Evolutionary conservation across 2,113 vertebrate genomes (phyloP).

Genomic region (Mohoua ochrocephala): DNA sequence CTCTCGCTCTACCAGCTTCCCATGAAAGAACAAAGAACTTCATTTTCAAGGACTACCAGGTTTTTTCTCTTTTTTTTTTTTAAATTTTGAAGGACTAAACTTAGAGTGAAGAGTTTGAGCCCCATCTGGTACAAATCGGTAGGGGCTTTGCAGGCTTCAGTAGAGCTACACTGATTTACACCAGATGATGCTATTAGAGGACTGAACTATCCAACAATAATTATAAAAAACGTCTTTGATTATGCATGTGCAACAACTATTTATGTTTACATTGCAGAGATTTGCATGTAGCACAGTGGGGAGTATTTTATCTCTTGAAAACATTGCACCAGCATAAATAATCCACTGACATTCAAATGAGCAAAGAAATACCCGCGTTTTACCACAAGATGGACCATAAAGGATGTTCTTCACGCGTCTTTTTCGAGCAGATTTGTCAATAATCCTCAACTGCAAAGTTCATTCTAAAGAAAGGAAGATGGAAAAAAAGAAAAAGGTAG

Average conservation of each 20-base stretch:
- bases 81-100: not conserved
- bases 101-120: slow-evolving; percentile 24
- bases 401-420: not conserved
- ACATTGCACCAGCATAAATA: slow-evolving; percentile 62
- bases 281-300: slow-evolving; percentile 61
- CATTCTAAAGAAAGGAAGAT: not conserved
- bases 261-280: slow-evolving; percentile 50
- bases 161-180: slow-evolving; percentile 22
- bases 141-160: slow-evolving; percentile 34
- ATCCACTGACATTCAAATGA: slow-evolving; percentile 60
- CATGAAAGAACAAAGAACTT: slow-evolving; percentile 8
- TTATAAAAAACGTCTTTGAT: slow-evolving; percentile 36
- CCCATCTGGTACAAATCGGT: slow-evolving; percentile 42
- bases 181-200: slow-evolving; percentile 43
- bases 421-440: slow-evolving; percentile 38
- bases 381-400: slow-evolving; percentile 54
- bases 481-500: not conserved
- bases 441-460: slow-evolving; percentile 4
- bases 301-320: slow-evolving; percentile 68
- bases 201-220: slow-evolving; percentile 17
- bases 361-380: slow-evolving; percentile 33
- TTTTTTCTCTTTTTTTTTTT: not conserved
- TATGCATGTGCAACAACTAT: slow-evolving; percentile 23
- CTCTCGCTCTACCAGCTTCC: not conserved
- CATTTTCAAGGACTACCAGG: not conserved